A percentile compares a stretch with the other conserved stretches of the same genome.
phyloP scores from a whole-genome alignment of 2,113 vertebrate species.

The Brachyistius frenatus region DNA sequence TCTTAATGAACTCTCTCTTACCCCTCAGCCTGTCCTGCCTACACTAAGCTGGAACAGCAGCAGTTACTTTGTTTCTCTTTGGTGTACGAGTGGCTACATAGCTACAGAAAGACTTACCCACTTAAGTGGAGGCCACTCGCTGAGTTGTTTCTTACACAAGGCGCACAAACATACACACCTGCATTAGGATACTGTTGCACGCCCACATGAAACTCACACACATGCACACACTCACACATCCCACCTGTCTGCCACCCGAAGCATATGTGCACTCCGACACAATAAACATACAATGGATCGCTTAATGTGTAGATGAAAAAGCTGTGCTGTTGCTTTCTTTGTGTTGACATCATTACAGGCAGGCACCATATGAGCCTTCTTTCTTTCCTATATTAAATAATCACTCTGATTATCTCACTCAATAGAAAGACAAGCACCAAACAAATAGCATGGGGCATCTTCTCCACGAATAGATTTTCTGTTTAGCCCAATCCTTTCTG shows the following conservation, averaged over 20 bases:
- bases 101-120: slow-evolving; percentile 21
- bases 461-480: slow-evolving; percentile 86
- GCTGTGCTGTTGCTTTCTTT: slow-evolving; percentile 26
- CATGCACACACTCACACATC: neutral
- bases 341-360: slow-evolving; percentile 23
- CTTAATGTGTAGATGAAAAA: slow-evolving; percentile 25
- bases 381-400: slow-evolving; percentile 49
- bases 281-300: slow-evolving; percentile 27
- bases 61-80: slow-evolving; percentile 55
- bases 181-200: neutral
- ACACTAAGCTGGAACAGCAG: slow-evolving; percentile 51
- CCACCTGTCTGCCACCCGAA: neutral
- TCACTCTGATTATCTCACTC: slow-evolving; percentile 67
- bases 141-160: slow-evolving; percentile 7
- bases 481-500: slow-evolving; percentile 82
- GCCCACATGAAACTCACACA: neutral
- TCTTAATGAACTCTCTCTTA: slow-evolving; percentile 82
- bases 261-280: neutral
- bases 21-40: slow-evolving; percentile 66
- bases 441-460: slow-evolving; percentile 80
- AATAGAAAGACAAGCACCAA: slow-evolving; percentile 41
- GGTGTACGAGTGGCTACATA: slow-evolving; percentile 36
- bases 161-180: slow-evolving; percentile 15
- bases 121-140: slow-evolving; percentile 36
- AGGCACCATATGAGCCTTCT: slow-evolving; percentile 19